Evolutionary conservation across 23 tunicate species (phyloP).

Genomic region (Ciona savignyi): DNA sequence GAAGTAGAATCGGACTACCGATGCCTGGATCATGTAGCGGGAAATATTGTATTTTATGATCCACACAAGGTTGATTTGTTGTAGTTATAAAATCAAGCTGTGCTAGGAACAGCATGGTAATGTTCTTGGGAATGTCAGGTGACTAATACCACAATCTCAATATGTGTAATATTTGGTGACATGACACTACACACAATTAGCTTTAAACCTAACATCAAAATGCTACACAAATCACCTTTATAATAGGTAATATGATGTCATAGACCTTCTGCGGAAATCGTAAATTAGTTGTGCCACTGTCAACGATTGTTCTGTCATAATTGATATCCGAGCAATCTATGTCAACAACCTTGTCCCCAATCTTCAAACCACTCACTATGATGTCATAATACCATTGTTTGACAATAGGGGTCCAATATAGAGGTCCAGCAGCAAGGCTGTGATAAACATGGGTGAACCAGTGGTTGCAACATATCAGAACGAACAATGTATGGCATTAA

Average conservation of each 20-base stretch:
- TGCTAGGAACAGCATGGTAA: too few relatives aligned
- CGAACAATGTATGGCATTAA: too few relatives aligned
- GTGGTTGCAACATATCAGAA: too few relatives aligned
- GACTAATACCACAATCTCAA: background rate
- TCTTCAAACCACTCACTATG: conserved; percentile 26
- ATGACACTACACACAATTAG: background rate
- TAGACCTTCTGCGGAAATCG: conserved; percentile 31
- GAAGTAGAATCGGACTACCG: background rate
- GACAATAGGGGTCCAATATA: conserved; percentile 49
- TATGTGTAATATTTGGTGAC: background rate
- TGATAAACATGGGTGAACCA: too few relatives aligned
- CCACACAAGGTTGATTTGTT: too few relatives aligned
- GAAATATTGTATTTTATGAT: too few relatives aligned
- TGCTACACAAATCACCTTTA: conserved; percentile 8
- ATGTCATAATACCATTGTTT: conserved; percentile 70
- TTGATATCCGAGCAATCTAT: conserved; percentile 36
- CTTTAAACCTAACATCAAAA: background rate
- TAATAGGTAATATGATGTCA: conserved; percentile 5
- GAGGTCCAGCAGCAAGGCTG: conserved; percentile 5
- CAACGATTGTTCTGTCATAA: conserved; percentile 57
- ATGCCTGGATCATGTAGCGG: too few relatives aligned
- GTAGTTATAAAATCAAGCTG: too few relatives aligned
- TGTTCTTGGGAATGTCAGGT: too few relatives aligned
- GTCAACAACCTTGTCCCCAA: conserved; percentile 17
- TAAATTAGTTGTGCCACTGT: conserved; percentile 66